A percentile compares a stretch with the other conserved stretches of the same genome.
Evolutionary conservation across 2,113 vertebrate species (phyloP).

Genomic region (Pterocles gutturalis): DNA sequence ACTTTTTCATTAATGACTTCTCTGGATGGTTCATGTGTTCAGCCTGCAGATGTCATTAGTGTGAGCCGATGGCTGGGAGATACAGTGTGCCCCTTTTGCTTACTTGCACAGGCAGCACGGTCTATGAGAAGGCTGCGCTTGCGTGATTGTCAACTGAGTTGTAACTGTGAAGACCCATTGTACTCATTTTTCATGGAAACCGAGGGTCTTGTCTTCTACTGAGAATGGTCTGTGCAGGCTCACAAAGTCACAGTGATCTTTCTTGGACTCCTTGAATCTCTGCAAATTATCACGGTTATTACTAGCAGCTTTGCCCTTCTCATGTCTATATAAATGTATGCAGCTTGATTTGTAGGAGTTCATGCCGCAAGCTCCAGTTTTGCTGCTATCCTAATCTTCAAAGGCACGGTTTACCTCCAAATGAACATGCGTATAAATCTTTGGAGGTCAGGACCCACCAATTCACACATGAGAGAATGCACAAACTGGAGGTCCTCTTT

Average conservation of each 20-base stretch:
- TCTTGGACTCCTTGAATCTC: background rate
- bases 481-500: background rate
- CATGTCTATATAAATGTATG: background rate
- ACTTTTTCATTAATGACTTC: conserved; percentile 3
- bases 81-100: accelerated
- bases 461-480: background rate
- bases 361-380: background rate
- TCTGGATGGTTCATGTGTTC: background rate
- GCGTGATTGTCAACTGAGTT: background rate
- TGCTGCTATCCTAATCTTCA: background rate
- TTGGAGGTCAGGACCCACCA: background rate
- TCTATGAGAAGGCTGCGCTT: background rate
- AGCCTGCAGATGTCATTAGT: background rate
- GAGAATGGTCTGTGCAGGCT: background rate
- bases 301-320: background rate
- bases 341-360: background rate
- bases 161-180: background rate
- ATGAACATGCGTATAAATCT: background rate
- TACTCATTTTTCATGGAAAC: background rate
- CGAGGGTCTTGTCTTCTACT: background rate
- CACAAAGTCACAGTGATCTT: background rate
- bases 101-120: background rate
- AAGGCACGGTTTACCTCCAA: background rate
- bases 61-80: background rate
- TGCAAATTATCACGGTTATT: background rate